phyloP scores from a whole-genome alignment of 2,888 invertebrate species.

The Phaonia tiefii region DNA sequence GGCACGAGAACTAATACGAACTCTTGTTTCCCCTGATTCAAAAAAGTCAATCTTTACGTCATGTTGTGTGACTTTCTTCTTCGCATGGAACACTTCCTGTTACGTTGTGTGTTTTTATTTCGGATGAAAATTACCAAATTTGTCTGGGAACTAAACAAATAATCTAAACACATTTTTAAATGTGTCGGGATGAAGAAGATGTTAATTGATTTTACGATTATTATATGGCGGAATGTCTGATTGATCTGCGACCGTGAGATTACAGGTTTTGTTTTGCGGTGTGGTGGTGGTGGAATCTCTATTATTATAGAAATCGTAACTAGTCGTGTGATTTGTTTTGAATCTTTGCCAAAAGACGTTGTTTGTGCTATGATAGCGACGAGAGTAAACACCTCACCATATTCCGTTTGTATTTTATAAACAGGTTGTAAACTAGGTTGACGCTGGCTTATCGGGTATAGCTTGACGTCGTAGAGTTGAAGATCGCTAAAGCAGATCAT shows the following conservation, averaged over 20 bases:
- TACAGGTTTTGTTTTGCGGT: neutral
- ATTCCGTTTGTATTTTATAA: slow-evolving; percentile 33
- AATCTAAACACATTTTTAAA: no score
- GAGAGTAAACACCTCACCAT: neutral
- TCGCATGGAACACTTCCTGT: neutral
- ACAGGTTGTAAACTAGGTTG: slow-evolving; percentile 66
- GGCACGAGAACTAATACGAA: no score
- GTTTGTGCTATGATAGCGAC: neutral
- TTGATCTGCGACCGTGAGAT: neutral
- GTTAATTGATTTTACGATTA: neutral
- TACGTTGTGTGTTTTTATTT: no score
- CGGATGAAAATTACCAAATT: no score
- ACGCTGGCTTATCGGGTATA: slow-evolving; percentile 21
- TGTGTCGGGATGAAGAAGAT: no score
- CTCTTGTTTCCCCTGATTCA: neutral
- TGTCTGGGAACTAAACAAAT: no score
- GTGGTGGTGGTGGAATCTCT: neutral
- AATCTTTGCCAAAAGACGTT: slow-evolving; percentile 47
- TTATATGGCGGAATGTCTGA: neutral
- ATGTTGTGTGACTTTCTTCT: neutral
- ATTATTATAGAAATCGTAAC: slow-evolving; percentile 46
- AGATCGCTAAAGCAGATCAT: slow-evolving; percentile 17
- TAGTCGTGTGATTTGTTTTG: slow-evolving; percentile 50
- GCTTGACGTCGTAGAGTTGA: neutral
- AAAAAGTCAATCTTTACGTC: neutral